A percentile compares a stretch with the other conserved stretches of the same genome.
Evolutionary conservation across 1,140 invertebrate genomes (phyloP).

Genomic region (Cyclargus thomasi): DNA sequence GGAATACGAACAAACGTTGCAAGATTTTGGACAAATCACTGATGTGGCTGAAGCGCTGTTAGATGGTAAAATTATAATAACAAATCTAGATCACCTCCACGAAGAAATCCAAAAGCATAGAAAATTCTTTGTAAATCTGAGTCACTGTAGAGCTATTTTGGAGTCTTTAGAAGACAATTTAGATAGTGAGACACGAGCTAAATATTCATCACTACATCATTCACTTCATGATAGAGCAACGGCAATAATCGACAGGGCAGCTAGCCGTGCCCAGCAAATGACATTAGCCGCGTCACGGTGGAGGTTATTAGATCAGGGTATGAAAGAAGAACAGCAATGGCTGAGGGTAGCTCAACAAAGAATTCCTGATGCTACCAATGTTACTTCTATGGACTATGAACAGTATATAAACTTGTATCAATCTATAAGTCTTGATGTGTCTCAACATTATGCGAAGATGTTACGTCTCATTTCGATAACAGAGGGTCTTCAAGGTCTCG

Average conservation of each 20-base stretch:
- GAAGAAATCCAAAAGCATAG: constrained; percentile 92
- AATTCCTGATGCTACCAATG: constrained; percentile 84
- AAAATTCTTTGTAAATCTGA: constrained; percentile 91
- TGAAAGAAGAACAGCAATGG: constrained; percentile 89
- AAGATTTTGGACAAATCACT: constrained; percentile 89
- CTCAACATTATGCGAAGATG: constrained; percentile 85
- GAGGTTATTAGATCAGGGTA: constrained; percentile 86
- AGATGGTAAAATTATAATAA: constrained; percentile 83
- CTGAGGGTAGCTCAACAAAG: constrained; percentile 86
- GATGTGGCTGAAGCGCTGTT: constrained; percentile 86
- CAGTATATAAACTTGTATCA: constrained; percentile 90
- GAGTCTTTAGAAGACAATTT: constrained; percentile 90
- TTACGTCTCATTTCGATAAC: constrained; percentile 83
- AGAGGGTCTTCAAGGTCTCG: constrained; percentile 82
- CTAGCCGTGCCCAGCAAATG: constrained; percentile 86
- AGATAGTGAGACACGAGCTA: constrained; percentile 84
- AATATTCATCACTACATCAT: constrained; percentile 84
- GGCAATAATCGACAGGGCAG: constrained; percentile 85
- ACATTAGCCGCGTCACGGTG: constrained; percentile 87
- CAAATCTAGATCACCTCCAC: constrained; percentile 84
- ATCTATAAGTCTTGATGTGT: constrained; percentile 84
- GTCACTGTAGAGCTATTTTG: constrained; percentile 87
- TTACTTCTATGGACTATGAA: constrained; percentile 87
- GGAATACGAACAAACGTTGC: constrained; percentile 90
- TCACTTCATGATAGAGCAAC: constrained; percentile 84